phyloP scores from a whole-genome alignment of 2,113 vertebrate genomes.

The Grallaria varia region DNA sequence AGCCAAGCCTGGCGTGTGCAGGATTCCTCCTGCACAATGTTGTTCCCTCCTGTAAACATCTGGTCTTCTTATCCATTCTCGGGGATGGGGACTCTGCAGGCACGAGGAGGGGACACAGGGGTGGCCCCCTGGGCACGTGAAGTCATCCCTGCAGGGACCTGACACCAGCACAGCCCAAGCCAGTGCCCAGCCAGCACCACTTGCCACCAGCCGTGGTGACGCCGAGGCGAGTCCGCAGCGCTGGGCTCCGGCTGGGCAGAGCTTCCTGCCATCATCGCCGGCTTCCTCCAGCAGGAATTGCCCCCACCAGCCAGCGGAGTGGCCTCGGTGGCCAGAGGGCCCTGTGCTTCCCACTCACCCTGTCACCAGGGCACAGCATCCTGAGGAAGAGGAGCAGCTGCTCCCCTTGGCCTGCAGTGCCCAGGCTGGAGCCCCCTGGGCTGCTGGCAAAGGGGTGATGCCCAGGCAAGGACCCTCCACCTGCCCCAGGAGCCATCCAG shows the following conservation, averaged over 20 bases:
- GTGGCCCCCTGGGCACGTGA: neutral
- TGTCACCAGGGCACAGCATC: no score
- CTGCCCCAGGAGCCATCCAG: neutral
- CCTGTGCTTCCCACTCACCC: neutral
- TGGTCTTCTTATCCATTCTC: neutral
- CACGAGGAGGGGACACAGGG: neutral
- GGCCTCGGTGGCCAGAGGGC: fast-evolving
- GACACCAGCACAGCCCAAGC: neutral
- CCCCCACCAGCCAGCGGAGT: neutral
- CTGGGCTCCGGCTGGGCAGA: neutral
- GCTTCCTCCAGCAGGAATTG: neutral
- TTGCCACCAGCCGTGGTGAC: neutral
- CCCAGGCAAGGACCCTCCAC: neutral
- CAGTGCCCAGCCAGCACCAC: neutral
- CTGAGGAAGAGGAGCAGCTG: neutral
- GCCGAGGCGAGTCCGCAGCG: neutral
- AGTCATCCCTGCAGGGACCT: neutral
- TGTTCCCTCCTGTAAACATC: neutral
- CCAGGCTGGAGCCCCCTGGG: neutral
- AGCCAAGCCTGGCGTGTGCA: neutral
- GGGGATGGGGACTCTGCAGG: fast-evolving
- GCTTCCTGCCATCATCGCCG: neutral
- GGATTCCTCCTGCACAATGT: neutral
- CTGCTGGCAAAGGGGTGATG: neutral
- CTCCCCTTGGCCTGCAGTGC: fast-evolving